Conservation (phyloP, 2,888 invertebrate genomes). For the Nemotelus pantherinus region DNA sequence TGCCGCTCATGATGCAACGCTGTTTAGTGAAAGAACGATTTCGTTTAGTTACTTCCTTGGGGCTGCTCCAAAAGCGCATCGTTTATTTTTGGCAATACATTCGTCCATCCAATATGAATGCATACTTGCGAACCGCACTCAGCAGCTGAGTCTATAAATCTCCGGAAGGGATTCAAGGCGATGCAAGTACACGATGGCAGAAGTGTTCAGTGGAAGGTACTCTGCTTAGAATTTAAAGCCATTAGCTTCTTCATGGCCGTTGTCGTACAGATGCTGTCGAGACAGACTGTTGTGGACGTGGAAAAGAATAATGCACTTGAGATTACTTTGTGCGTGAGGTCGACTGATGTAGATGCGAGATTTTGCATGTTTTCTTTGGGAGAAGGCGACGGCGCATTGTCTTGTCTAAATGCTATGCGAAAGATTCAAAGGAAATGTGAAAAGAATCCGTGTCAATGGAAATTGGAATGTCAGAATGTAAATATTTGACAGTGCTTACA, state of each 20-base stretch:
- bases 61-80: slow-evolving; percentile 35
- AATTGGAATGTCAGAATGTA: too few relatives aligned
- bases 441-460: too few relatives aligned
- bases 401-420: too few relatives aligned
- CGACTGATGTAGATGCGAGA: too few relatives aligned
- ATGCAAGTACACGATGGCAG: slow-evolving; percentile 23
- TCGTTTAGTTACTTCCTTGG: background rate
- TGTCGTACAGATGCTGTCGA: slow-evolving; percentile 17
- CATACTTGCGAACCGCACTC: slow-evolving; percentile 9
- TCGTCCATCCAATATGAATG: background rate
- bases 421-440: too few relatives aligned
- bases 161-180: background rate
- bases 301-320: too few relatives aligned
- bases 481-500: too few relatives aligned
- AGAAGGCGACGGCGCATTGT: too few relatives aligned
- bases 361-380: too few relatives aligned
- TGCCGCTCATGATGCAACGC: background rate
- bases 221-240: slow-evolving; percentile 11
- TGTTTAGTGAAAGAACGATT: background rate
- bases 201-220: slow-evolving; percentile 10
- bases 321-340: too few relatives aligned
- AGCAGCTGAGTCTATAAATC: slow-evolving; percentile 47
- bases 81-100: slow-evolving; percentile 29
- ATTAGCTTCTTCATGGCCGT: slow-evolving; percentile 3
- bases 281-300: too few relatives aligned